These are phyloP conservation scores for Triops cancriformis DNA, from an alignment of 1,140 invertebrate species.

Conservation along the genomic window DNA sequence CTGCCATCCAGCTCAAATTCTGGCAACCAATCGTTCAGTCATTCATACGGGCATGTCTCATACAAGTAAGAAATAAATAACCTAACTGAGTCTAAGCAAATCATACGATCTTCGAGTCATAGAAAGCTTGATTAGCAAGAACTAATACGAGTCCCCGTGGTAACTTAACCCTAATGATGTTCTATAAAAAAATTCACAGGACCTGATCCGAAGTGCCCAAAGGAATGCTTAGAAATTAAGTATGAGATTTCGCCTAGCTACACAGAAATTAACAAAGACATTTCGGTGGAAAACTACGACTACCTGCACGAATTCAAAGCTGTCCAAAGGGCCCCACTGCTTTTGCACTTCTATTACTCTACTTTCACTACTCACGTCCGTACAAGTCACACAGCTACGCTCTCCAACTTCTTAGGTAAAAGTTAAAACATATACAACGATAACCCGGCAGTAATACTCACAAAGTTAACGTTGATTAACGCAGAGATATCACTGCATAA, in stretches of 20 bases:
- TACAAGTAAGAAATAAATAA: no score
- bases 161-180: neutral
- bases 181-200: neutral
- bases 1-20: no score
- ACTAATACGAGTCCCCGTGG: no score
- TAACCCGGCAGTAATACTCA: no score
- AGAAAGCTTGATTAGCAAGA: no score
- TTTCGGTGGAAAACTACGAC: neutral
- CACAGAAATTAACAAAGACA: neutral
- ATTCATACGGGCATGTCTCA: no score
- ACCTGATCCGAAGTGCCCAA: neutral
- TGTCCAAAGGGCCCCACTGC: neutral
- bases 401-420: neutral
- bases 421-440: neutral
- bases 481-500: no score
- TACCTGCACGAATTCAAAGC: neutral
- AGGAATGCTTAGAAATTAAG: neutral
- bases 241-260: neutral
- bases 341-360: neutral
- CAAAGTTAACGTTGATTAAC: no score
- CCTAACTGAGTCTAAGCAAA: no score
- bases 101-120: no score
- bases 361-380: neutral
- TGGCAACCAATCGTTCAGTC: no score
- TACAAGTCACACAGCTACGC: neutral